A percentile compares a stretch with the other conserved stretches of the same genome.
phyloP scores from a whole-genome alignment of 2,113 vertebrate genomes.

The Cyanoliseus patagonus region DNA sequence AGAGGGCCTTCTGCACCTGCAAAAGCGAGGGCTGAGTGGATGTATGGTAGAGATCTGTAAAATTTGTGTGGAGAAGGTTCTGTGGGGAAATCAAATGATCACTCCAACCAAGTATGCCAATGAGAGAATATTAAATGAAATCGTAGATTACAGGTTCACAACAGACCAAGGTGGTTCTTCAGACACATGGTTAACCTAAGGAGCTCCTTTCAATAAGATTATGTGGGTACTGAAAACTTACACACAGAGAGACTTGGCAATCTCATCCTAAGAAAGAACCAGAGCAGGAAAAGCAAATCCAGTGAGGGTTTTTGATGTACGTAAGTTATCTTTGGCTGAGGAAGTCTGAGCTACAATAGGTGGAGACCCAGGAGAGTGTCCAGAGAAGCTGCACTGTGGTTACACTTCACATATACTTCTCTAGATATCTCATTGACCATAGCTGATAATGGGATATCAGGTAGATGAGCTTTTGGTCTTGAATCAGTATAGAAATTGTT shows the following conservation, averaged over 20 bases:
- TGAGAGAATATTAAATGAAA: neutral
- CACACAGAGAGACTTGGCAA: neutral
- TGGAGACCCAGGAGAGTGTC: neutral
- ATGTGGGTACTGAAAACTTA: neutral
- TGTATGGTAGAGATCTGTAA: neutral
- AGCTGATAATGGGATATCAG: neutral
- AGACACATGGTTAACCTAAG: neutral
- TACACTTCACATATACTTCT: neutral
- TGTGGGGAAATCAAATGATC: neutral
- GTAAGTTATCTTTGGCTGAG: neutral
- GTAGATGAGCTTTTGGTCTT: neutral
- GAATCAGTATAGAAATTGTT: neutral
- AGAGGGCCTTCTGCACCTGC: neutral
- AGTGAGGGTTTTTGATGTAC: neutral
- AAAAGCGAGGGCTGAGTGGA: neutral
- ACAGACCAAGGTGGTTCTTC: neutral
- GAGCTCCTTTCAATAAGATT: neutral
- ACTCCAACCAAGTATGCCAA: neutral
- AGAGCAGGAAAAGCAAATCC: neutral
- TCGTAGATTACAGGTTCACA: neutral
- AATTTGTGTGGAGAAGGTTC: neutral
- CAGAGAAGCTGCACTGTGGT: neutral
- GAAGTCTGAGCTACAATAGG: neutral
- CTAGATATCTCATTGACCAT: neutral
- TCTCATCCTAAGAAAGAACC: neutral